Evolutionary conservation across 1,140 invertebrate species (phyloP).

Genomic region (Gryon sp.): DNA sequence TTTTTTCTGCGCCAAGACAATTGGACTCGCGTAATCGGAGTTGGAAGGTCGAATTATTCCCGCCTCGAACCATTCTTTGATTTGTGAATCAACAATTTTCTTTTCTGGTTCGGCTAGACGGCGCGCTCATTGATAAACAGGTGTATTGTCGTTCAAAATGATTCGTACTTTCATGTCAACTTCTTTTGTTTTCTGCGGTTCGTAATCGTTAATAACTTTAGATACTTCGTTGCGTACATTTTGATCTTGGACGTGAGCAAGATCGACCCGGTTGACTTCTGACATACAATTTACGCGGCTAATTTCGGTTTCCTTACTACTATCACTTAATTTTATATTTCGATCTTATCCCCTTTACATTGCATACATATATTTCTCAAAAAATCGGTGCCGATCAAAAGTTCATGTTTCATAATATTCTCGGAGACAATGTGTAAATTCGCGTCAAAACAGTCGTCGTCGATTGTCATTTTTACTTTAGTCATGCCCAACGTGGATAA

Average conservation of each 20-base stretch:
- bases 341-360: not conserved
- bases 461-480: not conserved
- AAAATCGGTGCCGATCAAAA: slow-evolving; percentile 37
- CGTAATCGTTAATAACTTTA: slow-evolving; percentile 6
- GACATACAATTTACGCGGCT: not conserved
- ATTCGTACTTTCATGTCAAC: slow-evolving; percentile 18
- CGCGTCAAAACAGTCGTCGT: not conserved
- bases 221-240: not conserved
- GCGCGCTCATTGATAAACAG: slow-evolving; percentile 24
- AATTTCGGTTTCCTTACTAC: not conserved
- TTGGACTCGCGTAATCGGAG: slow-evolving; percentile 68
- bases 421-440: slow-evolving; percentile 15
- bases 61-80: slow-evolving; percentile 5
- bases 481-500: not conserved
- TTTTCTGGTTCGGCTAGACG: slow-evolving; percentile 8
- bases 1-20: slow-evolving; percentile 77
- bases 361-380: slow-evolving; percentile 16
- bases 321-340: slow-evolving; percentile 2
- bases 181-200: slow-evolving; percentile 16
- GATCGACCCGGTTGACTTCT: not conserved
- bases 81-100: slow-evolving; percentile 1
- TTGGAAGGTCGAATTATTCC: slow-evolving; percentile 41
- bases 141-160: slow-evolving; percentile 23
- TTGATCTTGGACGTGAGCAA: not conserved
- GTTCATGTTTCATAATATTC: slow-evolving; percentile 11